Evolutionary conservation across 2,888 invertebrate genomes (phyloP).

Genomic region (Hylaea fasciaria): DNA sequence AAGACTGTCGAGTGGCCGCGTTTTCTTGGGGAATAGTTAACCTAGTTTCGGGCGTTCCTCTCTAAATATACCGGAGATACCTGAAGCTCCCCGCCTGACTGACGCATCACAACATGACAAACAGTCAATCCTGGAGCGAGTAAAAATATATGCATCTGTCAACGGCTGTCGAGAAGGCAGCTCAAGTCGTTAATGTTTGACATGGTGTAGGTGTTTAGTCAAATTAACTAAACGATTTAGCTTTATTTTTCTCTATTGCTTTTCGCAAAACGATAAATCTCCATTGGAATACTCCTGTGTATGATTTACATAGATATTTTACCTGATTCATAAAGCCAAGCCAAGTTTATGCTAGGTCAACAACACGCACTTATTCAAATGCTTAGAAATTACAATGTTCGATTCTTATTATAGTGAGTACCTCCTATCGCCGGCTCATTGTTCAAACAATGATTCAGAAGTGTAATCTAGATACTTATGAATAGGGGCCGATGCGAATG

Average conservation of each 20-base stretch:
- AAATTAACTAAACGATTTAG: slow-evolving; percentile 3
- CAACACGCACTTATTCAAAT: slow-evolving; percentile 18
- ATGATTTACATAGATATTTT: too few species aligned
- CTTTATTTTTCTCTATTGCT: not conserved
- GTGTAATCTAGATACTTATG: slow-evolving; percentile 72
- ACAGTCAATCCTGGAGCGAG: slow-evolving; percentile 48
- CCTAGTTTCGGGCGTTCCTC: slow-evolving; percentile 70
- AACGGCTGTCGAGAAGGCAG: slow-evolving; percentile 11
- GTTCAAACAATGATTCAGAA: slow-evolving; percentile 71
- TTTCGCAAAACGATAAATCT: not conserved
- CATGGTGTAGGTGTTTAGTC: not conserved
- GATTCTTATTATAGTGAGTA: slow-evolving; percentile 49
- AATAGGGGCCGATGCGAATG: slow-evolving; percentile 79
- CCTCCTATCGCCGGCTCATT: slow-evolving; percentile 54
- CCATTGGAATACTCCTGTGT: not conserved
- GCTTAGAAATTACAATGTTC: slow-evolving; percentile 45
- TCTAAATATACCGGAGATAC: slow-evolving; percentile 68
- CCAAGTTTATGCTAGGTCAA: slow-evolving; percentile 4
- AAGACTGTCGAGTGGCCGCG: slow-evolving; percentile 58
- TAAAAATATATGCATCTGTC: slow-evolving; percentile 23
- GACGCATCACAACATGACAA: slow-evolving; percentile 49
- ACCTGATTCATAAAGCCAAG: not conserved
- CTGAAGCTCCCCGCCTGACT: slow-evolving; percentile 59
- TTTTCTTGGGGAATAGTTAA: slow-evolving; percentile 81
- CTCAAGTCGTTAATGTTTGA: slow-evolving; percentile 19